phyloP scores from a whole-genome alignment of 2,797 vertebrate species.

The Neoniphon sammara region DNA sequence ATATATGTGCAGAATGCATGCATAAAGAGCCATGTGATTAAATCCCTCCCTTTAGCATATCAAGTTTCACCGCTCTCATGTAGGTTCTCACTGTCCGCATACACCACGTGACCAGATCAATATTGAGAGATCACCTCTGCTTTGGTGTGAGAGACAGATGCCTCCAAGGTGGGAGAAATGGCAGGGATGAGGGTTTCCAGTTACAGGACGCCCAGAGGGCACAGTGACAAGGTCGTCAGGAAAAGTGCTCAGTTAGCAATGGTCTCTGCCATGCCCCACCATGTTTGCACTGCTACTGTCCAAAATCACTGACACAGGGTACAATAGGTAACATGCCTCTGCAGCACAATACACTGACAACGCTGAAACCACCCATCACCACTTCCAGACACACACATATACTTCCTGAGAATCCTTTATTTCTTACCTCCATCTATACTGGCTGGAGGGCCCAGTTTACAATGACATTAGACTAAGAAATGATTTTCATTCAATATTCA shows the following conservation, averaged over 20 bases:
- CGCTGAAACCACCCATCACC: conserved; percentile 2
- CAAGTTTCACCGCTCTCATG: conserved; percentile 15
- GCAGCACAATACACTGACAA: conserved; percentile 13
- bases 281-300: conserved; percentile 44
- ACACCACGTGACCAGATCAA: conserved; percentile 70
- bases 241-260: conserved; percentile 69
- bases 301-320: conserved; percentile 58
- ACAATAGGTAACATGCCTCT: conserved; percentile 25
- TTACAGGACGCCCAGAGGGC: conserved; percentile 75
- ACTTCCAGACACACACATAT: neutral
- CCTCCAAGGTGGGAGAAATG: conserved; percentile 49
- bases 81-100: conserved; percentile 48
- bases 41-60: conserved; percentile 7
- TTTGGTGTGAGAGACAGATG: conserved; percentile 46
- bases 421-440: conserved; percentile 7
- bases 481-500: conserved; percentile 37
- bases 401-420: conserved; percentile 16
- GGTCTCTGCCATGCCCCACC: conserved; percentile 30
- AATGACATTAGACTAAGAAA: conserved; percentile 36
- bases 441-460: conserved; percentile 26
- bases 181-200: conserved; percentile 64
- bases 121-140: conserved; percentile 70
- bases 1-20: conserved; percentile 1
- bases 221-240: conserved; percentile 61
- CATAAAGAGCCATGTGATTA: conserved; percentile 33